Evolutionary conservation across 2,888 invertebrate genomes (phyloP).

Genomic region (Bimastos eiseni): DNA sequence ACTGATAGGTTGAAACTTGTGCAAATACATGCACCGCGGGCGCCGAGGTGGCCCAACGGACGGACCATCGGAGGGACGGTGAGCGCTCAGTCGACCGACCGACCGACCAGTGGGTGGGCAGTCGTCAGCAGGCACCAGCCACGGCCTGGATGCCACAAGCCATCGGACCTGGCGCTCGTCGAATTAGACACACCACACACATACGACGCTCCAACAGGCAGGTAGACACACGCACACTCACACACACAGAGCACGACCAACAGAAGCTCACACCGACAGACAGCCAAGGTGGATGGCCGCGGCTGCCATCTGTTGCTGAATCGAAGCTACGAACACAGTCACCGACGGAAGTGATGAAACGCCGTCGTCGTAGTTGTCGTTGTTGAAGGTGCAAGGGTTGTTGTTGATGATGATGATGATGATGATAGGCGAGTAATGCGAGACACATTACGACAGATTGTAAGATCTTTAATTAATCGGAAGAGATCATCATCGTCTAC

Average conservation of each 20-base stretch:
- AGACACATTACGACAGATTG: background rate
- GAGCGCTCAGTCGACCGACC: too few species aligned
- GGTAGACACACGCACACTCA: background rate
- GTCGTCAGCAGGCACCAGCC: background rate
- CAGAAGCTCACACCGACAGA: background rate
- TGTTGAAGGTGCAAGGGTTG: background rate
- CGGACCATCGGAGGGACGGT: background rate
- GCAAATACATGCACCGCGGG: background rate
- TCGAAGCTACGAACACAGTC: background rate
- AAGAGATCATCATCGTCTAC: background rate
- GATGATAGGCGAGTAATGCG: background rate
- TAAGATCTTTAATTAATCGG: background rate
- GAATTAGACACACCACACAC: background rate
- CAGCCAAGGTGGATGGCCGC: too few species aligned
- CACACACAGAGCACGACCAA: background rate
- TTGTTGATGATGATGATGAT: too few species aligned
- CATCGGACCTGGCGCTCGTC: background rate
- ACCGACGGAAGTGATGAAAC: background rate
- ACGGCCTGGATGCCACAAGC: background rate
- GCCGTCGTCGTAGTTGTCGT: background rate
- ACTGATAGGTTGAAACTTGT: background rate
- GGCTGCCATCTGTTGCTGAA: background rate
- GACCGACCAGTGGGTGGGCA: background rate
- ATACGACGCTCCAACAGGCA: background rate
- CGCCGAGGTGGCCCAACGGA: background rate